These are phyloP conservation scores for Phalacrocorax pelagicus DNA, from an alignment of 2,113 vertebrate genomes.

Conservation along the genomic window DNA sequence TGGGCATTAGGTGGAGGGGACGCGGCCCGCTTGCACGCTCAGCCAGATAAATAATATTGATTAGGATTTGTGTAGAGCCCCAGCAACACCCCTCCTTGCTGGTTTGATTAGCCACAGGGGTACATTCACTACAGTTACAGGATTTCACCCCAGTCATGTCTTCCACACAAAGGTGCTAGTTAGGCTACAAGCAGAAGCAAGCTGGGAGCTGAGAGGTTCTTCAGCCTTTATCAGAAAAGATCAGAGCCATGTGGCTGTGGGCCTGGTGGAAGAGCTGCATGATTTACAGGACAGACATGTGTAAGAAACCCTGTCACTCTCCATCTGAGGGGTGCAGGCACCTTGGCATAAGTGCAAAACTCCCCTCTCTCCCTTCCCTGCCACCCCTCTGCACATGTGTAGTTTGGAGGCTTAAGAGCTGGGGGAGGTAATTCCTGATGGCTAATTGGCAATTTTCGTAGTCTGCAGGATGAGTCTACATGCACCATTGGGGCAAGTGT, in stretches of 20 bases:
- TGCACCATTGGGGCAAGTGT: background rate
- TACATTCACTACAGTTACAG: background rate
- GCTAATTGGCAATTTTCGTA: background rate
- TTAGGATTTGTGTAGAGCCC: slow-evolving; percentile 30
- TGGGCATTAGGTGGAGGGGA: slow-evolving; percentile 49
- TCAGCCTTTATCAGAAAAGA: background rate
- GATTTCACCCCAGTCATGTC: slow-evolving; percentile 42
- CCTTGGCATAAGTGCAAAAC: background rate
- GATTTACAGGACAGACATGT: background rate
- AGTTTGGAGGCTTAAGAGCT: background rate
- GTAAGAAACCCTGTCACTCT: background rate
- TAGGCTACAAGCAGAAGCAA: slow-evolving; percentile 10
- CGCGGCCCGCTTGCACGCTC: background rate
- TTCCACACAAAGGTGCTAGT: slow-evolving; percentile 25
- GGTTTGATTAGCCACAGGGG: slow-evolving; percentile 33
- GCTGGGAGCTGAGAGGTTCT: slow-evolving; percentile 1
- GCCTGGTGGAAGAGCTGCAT: background rate
- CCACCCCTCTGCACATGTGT: background rate
- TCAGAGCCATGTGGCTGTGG: background rate
- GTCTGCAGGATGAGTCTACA: accelerated
- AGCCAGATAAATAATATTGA: slow-evolving; percentile 55
- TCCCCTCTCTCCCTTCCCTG: background rate
- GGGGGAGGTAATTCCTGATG: background rate
- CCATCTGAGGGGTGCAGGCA: background rate
- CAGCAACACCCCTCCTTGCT: background rate